Base-by-base conservation (phyloP, 2,113 vertebrate species). In the Acrocephalus arundinaceus region DNA sequence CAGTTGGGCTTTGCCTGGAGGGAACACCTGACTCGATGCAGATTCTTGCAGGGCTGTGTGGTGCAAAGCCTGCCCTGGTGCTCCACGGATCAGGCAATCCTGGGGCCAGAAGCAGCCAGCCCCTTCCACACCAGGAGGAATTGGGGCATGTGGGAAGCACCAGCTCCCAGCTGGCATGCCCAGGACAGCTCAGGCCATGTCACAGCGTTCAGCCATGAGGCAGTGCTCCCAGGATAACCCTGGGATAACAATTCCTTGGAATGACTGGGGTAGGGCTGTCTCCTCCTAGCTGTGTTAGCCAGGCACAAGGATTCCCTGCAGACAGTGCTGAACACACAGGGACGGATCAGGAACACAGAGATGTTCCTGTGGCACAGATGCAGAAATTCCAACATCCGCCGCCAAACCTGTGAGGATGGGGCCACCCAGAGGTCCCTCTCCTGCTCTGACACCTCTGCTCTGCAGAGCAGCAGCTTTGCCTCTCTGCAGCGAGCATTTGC, bases 351-450 rank as follows among this genome's bases (percentile, higher is more conserved):
- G 73, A 49, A 28, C 67, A 39, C 31, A 4, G 8, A 41, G 33
- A 4, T 23, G 25, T 4, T 65, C 21, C 3, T 8, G 48, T 1
- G 35, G 61, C 6, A 15, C 0, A 0, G 33, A 7, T 0, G 20
- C 37, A 90, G 28, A 22, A 80, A 66, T 31, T 1, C 46, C 43
- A 45, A 4, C 3, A 21, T 18, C 78, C n/a, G 6, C 8, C 1
- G 7, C 48, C 85, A 94, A 93, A 57, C 5, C 63, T 49, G 81
- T 35, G 96, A 55, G 46, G 88, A 67, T 66, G 58, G 94, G 94
- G 93, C 80, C 91, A 72, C 87, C 93, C 93, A 92, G 93, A 96
- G 93, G 94, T 16, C 22, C 30, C 35, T 92, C 43, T 45, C 22
- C 41, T 62, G 28, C 88, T 62, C 49, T 70, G 75, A 37, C 51